Evolutionary conservation across 2,888 invertebrate genomes (phyloP), one percentile per base, ranked within the genome.

Genomic region (Sphecodes monilicornis): DNA sequence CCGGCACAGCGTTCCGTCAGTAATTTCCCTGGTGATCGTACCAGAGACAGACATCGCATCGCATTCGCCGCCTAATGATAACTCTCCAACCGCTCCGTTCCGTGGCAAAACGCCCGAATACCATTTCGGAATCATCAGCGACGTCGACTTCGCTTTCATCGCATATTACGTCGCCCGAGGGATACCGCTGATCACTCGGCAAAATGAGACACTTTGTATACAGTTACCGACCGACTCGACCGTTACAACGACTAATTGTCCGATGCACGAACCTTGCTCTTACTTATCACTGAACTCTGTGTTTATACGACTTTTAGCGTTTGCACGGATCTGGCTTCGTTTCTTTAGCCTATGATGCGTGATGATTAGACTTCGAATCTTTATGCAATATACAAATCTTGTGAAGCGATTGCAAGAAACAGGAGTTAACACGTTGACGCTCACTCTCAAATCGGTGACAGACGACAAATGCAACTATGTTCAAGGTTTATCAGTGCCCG

Each of bases 51-150:
- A 36, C n/a, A n/a, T n/a, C 50, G 13, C 39, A 11, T 54, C 11
- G 54, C 54, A n/a, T 54, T 50, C 41, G 41, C 73, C n/a, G 16
- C 68, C 18, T 78, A 82, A 82, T 82, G 64, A 85, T 82, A 75
- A 76, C 75, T 60, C 39, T 43, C 18, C 66, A 5, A 2, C 50
- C 74, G 41, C 22, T 29, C 13, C 54, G 68, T 54, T 60, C 16
- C 26, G 26, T 54, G n/a, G 54, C 54, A 54, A 75, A 71, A 57
- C 66, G 36, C 11, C 4, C 5, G 46, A 72, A 11, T 46, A 8
- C n/a, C 46, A 46, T 41, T 32, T 32, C 57, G 26, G 26, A 5
- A 2, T 1, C 1, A 39, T 8, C 76, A 16, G 5, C 60, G 3
- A 60, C 73, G 60, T 77, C 57, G 41, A 39, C 74, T 64, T 82